Conservation (phyloP, 2,888 invertebrate species). For the Polymixis flavicincta region DNA sequence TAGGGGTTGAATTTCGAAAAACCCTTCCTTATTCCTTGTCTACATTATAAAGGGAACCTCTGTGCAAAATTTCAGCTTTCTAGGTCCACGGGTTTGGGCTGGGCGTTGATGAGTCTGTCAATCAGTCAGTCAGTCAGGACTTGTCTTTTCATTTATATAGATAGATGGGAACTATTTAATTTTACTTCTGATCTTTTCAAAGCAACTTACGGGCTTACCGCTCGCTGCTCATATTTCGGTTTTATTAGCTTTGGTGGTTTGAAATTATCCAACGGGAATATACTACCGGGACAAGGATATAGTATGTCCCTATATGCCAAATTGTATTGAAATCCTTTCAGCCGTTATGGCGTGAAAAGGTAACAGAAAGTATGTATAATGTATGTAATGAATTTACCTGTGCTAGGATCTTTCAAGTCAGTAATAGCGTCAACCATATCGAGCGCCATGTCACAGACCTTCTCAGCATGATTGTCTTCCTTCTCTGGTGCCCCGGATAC, state of each 20-base stretch:
- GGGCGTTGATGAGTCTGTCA: too few relatives aligned
- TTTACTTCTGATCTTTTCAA: neutral
- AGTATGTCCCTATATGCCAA: neutral
- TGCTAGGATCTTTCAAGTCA: slow-evolving; percentile 97
- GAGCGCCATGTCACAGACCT: slow-evolving; percentile 98
- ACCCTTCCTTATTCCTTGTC: too few relatives aligned
- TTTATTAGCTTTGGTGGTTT: neutral
- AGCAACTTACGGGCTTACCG: neutral
- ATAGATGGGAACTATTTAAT: neutral
- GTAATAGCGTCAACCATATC: slow-evolving; percentile 98
- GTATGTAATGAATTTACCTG: too few relatives aligned
- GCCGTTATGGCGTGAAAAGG: neutral
- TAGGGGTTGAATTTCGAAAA: too few relatives aligned
- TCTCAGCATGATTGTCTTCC: slow-evolving; percentile 97
- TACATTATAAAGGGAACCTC: too few relatives aligned
- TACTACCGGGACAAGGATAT: neutral
- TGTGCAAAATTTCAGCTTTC: too few relatives aligned
- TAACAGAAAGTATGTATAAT: too few relatives aligned
- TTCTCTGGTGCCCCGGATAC: slow-evolving; percentile 98
- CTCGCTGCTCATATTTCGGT: neutral
- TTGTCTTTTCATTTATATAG: too few relatives aligned
- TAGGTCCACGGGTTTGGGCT: too few relatives aligned
- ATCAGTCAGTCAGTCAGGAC: too few relatives aligned
- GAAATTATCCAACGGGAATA: neutral
- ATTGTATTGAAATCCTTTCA: neutral